These are phyloP conservation scores for Chalcosyrphus nemorum DNA, from an alignment of 2,888 invertebrate genomes.

Conservation along the genomic window DNA sequence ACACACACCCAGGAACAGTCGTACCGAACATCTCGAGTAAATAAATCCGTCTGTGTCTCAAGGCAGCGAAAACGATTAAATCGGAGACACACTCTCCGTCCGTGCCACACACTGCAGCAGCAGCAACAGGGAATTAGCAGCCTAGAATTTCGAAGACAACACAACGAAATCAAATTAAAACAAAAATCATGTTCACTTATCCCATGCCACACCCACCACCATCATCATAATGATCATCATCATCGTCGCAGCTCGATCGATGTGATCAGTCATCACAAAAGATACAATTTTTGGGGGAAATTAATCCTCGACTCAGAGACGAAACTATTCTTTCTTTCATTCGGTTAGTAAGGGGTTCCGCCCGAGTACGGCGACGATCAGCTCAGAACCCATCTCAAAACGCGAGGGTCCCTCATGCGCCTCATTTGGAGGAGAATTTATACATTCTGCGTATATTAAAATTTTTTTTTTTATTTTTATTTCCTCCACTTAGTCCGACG, in stretches of 20 bases:
- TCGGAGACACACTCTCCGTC: slow-evolving; percentile 56
- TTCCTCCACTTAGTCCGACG: slow-evolving; percentile 45
- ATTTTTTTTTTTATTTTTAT: slow-evolving; percentile 64
- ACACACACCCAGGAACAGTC: slow-evolving; percentile 32
- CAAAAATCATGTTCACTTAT: slow-evolving; percentile 73
- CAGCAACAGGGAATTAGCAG: slow-evolving; percentile 34
- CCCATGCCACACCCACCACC: slow-evolving; percentile 70
- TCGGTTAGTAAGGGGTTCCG: slow-evolving; percentile 46
- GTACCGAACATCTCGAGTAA: slow-evolving; percentile 60
- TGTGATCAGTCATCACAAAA: slow-evolving; percentile 71
- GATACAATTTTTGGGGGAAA: slow-evolving; percentile 58
- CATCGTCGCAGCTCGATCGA: slow-evolving; percentile 54
- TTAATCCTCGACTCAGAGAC: slow-evolving; percentile 59
- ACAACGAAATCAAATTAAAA: slow-evolving; percentile 65
- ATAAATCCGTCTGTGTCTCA: slow-evolving; percentile 63
- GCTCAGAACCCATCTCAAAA: slow-evolving; percentile 42
- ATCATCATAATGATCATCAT: slow-evolving; percentile 34
- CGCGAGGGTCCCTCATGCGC: slow-evolving; percentile 48
- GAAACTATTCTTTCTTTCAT: slow-evolving; percentile 15
- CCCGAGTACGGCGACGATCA: background rate
- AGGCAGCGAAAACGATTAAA: slow-evolving; percentile 56
- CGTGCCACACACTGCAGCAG: slow-evolving; percentile 23
- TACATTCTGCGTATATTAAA: slow-evolving; percentile 58
- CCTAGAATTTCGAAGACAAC: slow-evolving; percentile 53
- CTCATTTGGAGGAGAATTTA: slow-evolving; percentile 44